These are phyloP conservation scores for Hippotragus niger DNA, from an alignment of 2,113 vertebrate genomes.

Conservation along the genomic window DNA sequence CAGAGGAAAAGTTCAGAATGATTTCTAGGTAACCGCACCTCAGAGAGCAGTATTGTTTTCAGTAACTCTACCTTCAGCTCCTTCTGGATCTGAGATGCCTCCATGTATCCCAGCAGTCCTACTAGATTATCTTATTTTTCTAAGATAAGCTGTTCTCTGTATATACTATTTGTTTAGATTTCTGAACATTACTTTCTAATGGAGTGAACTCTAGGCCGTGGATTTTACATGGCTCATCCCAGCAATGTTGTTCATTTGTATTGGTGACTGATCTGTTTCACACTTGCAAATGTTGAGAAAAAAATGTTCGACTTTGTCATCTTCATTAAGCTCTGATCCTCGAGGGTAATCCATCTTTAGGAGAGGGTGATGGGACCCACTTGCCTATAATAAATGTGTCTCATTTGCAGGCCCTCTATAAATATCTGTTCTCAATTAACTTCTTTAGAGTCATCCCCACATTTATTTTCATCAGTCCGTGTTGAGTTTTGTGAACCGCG, in stretches of 20 bases:
- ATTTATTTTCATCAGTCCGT: background rate
- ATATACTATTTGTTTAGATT: background rate
- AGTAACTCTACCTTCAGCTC: background rate
- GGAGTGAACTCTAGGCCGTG: too few relatives aligned
- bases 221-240: background rate
- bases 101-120: background rate
- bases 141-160: background rate
- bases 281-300: background rate
- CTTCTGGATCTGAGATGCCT: background rate
- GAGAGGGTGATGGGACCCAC: background rate
- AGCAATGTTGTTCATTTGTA: accelerated
- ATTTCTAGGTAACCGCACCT: background rate
- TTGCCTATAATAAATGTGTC: background rate
- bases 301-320: background rate
- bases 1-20: background rate
- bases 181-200: background rate
- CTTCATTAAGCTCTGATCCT: background rate
- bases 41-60: background rate
- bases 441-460: conserved; percentile 5
- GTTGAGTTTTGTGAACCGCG: background rate
- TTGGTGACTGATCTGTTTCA: background rate
- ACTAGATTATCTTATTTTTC: background rate
- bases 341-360: background rate
- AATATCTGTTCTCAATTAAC: conserved; percentile 18
- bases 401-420: background rate